Conservation (phyloP, 2,888 invertebrate species). For the Carterocephalus palaemon region DNA sequence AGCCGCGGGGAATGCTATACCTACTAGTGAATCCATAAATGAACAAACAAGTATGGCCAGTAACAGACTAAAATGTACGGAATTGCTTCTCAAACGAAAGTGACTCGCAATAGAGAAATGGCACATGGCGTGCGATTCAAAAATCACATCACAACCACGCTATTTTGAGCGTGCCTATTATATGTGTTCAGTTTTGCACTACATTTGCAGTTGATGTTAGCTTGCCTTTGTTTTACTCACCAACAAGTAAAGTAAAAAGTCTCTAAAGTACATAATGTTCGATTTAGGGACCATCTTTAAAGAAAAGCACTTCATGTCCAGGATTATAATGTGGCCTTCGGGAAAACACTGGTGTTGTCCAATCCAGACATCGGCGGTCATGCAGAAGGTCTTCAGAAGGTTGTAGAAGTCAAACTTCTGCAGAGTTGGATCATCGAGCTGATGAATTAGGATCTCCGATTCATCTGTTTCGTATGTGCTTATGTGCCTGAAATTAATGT, state of each 20-base stretch:
- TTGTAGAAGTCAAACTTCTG: slow-evolving; percentile 59
- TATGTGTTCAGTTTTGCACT: too few relatives aligned
- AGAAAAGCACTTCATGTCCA: slow-evolving; percentile 54
- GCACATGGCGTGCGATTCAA: too few relatives aligned
- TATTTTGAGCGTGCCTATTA: too few relatives aligned
- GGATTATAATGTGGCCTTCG: slow-evolving; percentile 53
- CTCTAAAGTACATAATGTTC: slow-evolving; percentile 60
- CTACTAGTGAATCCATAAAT: too few relatives aligned
- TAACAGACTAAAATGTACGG: too few relatives aligned
- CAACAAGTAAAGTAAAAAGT: slow-evolving; percentile 55
- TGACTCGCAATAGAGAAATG: too few relatives aligned
- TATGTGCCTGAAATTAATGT: slow-evolving; percentile 51
- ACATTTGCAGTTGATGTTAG: too few relatives aligned
- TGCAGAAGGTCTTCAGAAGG: slow-evolving; percentile 46
- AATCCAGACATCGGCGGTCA: slow-evolving; percentile 59
- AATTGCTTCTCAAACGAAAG: too few relatives aligned
- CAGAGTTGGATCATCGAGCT: slow-evolving; percentile 46
- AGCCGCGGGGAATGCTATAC: too few relatives aligned
- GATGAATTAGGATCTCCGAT: slow-evolving; percentile 55
- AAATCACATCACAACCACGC: too few relatives aligned
- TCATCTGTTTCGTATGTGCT: slow-evolving; percentile 43
- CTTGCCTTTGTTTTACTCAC: slow-evolving; percentile 42
- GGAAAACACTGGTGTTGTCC: slow-evolving; percentile 39
- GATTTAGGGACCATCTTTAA: slow-evolving; percentile 52
- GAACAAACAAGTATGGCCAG: too few relatives aligned